Evolutionary conservation across 2,113 vertebrate genomes (phyloP).

Genomic region (Hippocampus mohnikei): DNA sequence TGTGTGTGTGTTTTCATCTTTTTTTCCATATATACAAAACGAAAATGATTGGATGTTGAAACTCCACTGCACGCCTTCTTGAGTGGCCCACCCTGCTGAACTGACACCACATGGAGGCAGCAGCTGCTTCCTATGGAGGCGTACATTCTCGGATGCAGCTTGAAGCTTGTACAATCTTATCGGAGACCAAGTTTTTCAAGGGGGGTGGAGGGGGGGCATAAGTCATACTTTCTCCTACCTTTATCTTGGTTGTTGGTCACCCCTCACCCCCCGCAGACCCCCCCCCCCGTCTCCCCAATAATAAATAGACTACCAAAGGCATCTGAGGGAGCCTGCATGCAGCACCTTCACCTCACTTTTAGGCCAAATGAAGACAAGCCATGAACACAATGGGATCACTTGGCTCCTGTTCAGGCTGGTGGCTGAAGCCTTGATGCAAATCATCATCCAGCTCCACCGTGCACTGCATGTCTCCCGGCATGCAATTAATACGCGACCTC

Average conservation of each 20-base stretch:
- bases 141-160: conserved; percentile 21
- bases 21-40: neutral
- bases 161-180: conserved; percentile 22
- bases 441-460: conserved; percentile 28
- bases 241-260: conserved; percentile 20
- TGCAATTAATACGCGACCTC: conserved; percentile 54
- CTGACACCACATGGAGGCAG: conserved; percentile 31
- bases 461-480: conserved; percentile 61
- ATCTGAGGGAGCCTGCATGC: conserved; percentile 37
- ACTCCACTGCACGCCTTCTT: conserved; percentile 17
- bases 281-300: conserved; percentile 51
- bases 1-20: neutral
- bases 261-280: conserved; percentile 50
- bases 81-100: conserved; percentile 26
- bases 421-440: conserved; percentile 27
- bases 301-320: conserved; percentile 56
- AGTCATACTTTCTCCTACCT: neutral
- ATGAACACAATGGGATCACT: neutral
- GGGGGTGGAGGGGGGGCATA: neutral
- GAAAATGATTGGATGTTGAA: conserved; percentile 3
- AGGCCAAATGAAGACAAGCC: conserved; percentile 4
- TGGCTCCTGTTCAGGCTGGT: conserved; percentile 7
- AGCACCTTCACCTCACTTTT: conserved; percentile 54
- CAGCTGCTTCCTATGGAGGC: conserved; percentile 20
- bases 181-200: neutral